phyloP scores from a whole-genome alignment of 2,888 invertebrate genomes.

The Nymphalis c-album region DNA sequence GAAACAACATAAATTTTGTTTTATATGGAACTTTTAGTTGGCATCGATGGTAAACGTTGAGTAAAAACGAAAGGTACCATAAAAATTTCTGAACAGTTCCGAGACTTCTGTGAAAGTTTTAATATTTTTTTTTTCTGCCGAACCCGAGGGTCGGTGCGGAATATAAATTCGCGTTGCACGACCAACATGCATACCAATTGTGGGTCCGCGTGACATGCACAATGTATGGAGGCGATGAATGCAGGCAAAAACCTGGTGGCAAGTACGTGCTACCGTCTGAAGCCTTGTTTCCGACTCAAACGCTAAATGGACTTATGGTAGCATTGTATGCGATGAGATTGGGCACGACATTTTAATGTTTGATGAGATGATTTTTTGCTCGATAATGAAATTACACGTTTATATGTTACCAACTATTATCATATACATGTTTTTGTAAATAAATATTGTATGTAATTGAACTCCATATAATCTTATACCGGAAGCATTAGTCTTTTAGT shows the following conservation, averaged over 20 bases:
- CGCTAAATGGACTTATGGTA: conserved; percentile 27
- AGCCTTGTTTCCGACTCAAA: conserved; percentile 36
- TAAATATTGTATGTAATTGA: not conserved
- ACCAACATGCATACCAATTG: conserved; percentile 58
- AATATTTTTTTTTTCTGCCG: conserved; percentile 31
- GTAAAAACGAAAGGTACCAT: conserved; percentile 26
- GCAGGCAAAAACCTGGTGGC: conserved; percentile 44
- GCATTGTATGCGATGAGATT: conserved; percentile 29
- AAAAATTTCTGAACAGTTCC: conserved; percentile 28
- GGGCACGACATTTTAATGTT: conserved; percentile 21
- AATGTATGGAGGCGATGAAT: conserved; percentile 43
- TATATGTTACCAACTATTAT: not conserved
- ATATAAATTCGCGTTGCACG: conserved; percentile 58
- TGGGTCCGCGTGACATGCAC: conserved; percentile 41
- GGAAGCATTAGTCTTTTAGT: no score
- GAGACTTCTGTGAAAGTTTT: conserved; percentile 31
- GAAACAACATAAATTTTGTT: conserved; percentile 1
- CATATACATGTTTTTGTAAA: not conserved
- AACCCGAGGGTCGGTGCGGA: conserved; percentile 39
- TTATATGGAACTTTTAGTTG: conserved; percentile 13
- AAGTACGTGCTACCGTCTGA: conserved; percentile 39
- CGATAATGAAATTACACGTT: not conserved
- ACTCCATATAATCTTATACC: no score
- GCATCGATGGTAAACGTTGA: not conserved
- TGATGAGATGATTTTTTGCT: conserved; percentile 17